Evolutionary conservation across 1,140 invertebrate genomes (phyloP).

Genomic region (Anastrepha obliqua): DNA sequence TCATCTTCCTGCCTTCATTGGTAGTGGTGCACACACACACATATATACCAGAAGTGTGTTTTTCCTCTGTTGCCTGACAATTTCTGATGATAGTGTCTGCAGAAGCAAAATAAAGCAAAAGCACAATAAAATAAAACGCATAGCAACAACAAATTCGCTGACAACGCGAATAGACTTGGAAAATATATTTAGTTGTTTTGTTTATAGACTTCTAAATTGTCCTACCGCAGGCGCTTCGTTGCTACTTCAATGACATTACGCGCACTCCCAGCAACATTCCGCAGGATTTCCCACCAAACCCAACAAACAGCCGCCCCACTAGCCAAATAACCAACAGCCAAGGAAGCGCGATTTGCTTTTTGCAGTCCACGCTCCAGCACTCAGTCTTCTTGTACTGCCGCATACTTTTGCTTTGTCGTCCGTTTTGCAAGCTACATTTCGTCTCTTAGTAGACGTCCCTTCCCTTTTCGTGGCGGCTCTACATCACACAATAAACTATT

Average conservation of each 20-base stretch:
- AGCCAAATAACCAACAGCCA: background rate
- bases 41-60: background rate
- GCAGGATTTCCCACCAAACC: background rate
- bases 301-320: too few relatives aligned
- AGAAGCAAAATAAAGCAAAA: background rate
- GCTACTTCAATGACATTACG: conserved; percentile 40
- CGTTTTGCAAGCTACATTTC: background rate
- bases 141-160: background rate
- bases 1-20: background rate
- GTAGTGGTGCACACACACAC: background rate
- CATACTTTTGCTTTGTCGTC: conserved; percentile 8
- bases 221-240: conserved; percentile 14
- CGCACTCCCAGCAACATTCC: background rate
- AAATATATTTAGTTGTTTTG: conserved; percentile 51
- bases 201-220: conserved; percentile 72
- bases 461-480: background rate
- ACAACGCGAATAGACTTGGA: conserved; percentile 12
- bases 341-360: background rate
- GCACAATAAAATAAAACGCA: background rate
- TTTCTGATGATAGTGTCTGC: background rate
- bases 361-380: background rate
- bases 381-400: background rate
- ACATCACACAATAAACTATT: conserved; percentile 8
- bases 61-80: conserved; percentile 17
- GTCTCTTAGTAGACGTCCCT: background rate